Evolutionary conservation across 2,888 invertebrate genomes (phyloP), one percentile per base, ranked within the genome.

Genomic region (Tanytarsus gracilentus): DNA sequence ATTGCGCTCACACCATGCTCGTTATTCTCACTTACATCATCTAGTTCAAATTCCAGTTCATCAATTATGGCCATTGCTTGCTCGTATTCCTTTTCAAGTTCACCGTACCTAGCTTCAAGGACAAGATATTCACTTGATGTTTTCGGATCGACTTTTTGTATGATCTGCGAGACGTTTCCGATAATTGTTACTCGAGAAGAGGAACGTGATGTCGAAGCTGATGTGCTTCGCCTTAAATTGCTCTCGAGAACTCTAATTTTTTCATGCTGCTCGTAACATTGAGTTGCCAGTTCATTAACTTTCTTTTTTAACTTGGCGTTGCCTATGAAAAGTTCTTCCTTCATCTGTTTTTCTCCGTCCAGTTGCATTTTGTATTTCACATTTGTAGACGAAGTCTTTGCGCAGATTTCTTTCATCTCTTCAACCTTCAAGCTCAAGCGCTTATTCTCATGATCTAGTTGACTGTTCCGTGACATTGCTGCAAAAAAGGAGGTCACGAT

Each of bases 21-120:
- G 8, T 21, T 3, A 44, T 11, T 21, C 21, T 9, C 11, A 11
- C 7, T 55, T 58, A 58, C 58, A 48, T 58, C 58, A 58, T 30
- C 44, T 18, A 58, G 30, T 30, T 58, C 58, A 30, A 58, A 58
- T 44, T 58, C 58, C 44, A 58, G 30, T 29, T 58, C 58, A 48
- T 58, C 58, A 49, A 58, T 58, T 25, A 58, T 27, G n/a, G 11
- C 27, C 23, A 48, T 21, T 29, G 58, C 58, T 29, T 58, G 30
- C 11, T 14, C 18, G 14, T 48, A 48, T 14, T 58, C 23, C 3
- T 5, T 36, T 3, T 48, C 30, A 49, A 49, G 44, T 58, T 58
- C 48, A 44, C 29, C 30, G 14, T 27, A 49, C 21, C 21, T 27
- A 14, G 18, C 18, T 29, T 58, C 48, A 29, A 58, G 58, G 44